phyloP scores from a whole-genome alignment of 1,140 invertebrate species.

The Drosophila pruinosa region DNA sequence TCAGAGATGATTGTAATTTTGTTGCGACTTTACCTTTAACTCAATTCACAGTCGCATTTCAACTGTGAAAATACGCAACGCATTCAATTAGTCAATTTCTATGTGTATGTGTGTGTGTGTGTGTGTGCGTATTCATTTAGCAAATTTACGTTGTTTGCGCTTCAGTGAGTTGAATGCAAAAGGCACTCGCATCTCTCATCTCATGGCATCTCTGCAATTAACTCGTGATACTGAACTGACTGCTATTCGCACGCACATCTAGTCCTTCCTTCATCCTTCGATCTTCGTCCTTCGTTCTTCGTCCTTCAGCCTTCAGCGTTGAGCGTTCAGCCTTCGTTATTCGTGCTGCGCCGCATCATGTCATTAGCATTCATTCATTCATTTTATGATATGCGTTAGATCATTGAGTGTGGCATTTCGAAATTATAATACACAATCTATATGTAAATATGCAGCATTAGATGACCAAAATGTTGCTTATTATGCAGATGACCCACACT shows the following conservation, averaged over 20 bases:
- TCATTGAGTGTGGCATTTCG: conserved; percentile 43
- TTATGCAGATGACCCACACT: conserved; percentile 36
- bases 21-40: conserved; percentile 9
- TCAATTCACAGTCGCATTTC: conserved; percentile 35
- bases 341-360: conserved; percentile 10
- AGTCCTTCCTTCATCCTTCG: too few relatives aligned
- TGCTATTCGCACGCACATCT: neutral
- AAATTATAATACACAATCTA: conserved; percentile 50
- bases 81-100: conserved; percentile 47
- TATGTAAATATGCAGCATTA: conserved; percentile 40
- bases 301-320: neutral
- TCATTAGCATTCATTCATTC: conserved; percentile 51
- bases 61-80: conserved; percentile 46
- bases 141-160: conserved; percentile 43
- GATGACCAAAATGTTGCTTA: conserved; percentile 40
- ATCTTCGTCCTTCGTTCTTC: neutral
- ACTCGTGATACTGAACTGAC: conserved; percentile 12
- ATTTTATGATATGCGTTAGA: conserved; percentile 42
- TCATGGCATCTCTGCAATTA: conserved; percentile 31
- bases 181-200: conserved; percentile 24
- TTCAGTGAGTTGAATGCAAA: conserved; percentile 36
- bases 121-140: conserved; percentile 30
- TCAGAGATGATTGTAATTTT: conserved; percentile 6
- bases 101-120: neutral
- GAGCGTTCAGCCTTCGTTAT: neutral